Conservation (phyloP, 2,113 vertebrate genomes). For the Tangachromis dhanisi region DNA sequence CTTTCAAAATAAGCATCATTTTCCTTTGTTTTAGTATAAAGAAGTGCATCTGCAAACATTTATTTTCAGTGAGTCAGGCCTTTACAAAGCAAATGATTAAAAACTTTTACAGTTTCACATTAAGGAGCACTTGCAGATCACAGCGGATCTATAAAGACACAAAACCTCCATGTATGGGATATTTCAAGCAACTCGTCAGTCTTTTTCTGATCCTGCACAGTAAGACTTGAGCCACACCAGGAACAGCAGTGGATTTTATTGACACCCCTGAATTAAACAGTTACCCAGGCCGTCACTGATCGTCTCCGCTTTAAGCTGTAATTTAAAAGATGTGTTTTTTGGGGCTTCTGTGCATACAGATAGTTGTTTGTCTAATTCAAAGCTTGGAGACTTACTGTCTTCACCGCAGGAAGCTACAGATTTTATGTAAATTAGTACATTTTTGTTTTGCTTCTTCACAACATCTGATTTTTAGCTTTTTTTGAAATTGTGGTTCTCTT, state of each 20-base stretch:
- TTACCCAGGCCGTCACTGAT: not conserved
- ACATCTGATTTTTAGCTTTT: not conserved
- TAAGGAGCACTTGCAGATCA: not conserved
- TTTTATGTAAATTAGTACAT: not conserved
- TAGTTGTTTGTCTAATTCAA: not conserved
- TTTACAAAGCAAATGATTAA: not conserved
- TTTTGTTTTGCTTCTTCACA: not conserved
- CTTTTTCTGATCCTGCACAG: not conserved
- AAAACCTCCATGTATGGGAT: not conserved
- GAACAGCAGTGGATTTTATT: not conserved
- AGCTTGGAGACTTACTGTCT: not conserved
- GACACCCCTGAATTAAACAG: not conserved
- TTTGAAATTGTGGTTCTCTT: not conserved
- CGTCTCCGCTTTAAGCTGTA: not conserved
- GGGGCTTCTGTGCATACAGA: not conserved
- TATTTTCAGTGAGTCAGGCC: not conserved
- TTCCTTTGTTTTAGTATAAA: not conserved
- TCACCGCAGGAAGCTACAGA: not conserved
- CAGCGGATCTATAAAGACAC: not conserved
- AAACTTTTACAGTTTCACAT: not conserved
- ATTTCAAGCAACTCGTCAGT: not conserved
- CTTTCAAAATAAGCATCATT: not conserved
- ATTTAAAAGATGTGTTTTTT: not conserved
- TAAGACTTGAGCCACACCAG: not conserved
- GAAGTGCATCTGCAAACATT: not conserved